Evolutionary conservation across 1,140 invertebrate species (phyloP).

Genomic region (Rhopalosiphum maidis): DNA sequence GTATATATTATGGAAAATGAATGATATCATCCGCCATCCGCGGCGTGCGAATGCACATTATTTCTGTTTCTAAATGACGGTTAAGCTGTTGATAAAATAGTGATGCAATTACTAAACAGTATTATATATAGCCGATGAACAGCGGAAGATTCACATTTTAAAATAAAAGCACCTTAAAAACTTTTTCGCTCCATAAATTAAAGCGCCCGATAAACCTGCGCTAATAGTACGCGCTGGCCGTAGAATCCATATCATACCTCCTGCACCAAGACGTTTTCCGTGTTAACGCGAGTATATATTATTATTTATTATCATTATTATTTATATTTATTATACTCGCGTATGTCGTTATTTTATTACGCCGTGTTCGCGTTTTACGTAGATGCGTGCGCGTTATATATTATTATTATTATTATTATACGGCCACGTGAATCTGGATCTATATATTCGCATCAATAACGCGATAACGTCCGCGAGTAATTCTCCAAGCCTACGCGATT

Average conservation of each 20-base stretch:
- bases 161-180: neutral
- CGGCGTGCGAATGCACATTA: neutral
- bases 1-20: neutral
- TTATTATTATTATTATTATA: neutral
- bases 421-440: neutral
- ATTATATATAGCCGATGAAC: neutral
- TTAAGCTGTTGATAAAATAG: neutral
- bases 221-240: neutral
- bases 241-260: neutral
- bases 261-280: neutral
- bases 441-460: neutral
- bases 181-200: neutral
- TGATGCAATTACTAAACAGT: neutral
- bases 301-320: constrained; percentile 11
- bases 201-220: neutral
- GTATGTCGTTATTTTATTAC: neutral
- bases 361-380: neutral
- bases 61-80: neutral
- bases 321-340: neutral
- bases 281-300: neutral
- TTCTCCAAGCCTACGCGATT: neutral
- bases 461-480: neutral
- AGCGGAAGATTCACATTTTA: neutral
- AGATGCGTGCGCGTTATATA: neutral
- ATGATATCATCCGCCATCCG: neutral